phyloP scores from a whole-genome alignment of 2,113 vertebrate species.

The Carassius carassius region DNA sequence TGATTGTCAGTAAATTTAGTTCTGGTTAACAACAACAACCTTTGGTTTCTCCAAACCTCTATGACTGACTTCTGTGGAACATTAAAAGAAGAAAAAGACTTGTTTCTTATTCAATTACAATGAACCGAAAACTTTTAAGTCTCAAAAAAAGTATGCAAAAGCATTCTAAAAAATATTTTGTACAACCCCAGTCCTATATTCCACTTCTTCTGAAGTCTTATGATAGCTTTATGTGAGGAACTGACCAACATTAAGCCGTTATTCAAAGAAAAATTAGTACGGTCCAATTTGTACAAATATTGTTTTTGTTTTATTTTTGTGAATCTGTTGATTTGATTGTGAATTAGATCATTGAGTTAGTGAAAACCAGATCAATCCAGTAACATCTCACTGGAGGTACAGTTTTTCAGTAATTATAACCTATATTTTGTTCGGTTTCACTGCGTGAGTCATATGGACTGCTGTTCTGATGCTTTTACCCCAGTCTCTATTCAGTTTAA shows the following conservation, averaged over 20 bases:
- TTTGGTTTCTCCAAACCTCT: neutral
- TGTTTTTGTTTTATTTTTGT: no score
- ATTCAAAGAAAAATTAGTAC: neutral
- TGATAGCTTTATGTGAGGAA: neutral
- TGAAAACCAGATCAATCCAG: neutral
- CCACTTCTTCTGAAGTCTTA: neutral
- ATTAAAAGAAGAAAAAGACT: neutral
- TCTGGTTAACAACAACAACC: neutral
- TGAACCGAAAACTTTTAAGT: neutral
- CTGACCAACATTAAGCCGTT: neutral
- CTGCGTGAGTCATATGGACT: neutral
- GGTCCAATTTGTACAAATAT: no score
- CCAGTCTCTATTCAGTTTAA: neutral
- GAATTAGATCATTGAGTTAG: neutral
- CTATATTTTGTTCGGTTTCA: neutral
- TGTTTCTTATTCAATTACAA: neutral
- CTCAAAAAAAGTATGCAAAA: neutral
- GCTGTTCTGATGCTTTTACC: neutral
- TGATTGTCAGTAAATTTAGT: neutral
- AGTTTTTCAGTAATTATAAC: neutral
- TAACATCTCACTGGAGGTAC: neutral
- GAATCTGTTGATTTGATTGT: neutral
- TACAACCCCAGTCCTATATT: neutral
- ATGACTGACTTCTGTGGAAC: neutral
- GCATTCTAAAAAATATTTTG: neutral